Base-by-base conservation (phyloP, 2,888 invertebrate genomes). In the Andrena bicolor region DNA sequence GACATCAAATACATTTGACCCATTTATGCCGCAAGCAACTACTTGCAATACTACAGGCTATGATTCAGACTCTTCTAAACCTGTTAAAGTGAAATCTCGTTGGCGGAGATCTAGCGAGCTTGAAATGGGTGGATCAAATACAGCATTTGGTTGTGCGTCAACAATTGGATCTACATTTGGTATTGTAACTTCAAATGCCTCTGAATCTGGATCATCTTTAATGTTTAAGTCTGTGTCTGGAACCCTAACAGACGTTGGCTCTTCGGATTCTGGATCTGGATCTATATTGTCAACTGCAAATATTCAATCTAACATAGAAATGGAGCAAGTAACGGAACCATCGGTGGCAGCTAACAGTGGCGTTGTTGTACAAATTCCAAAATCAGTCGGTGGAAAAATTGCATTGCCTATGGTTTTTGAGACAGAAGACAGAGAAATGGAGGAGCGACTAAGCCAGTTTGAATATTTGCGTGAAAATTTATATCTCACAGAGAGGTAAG, bases 381-480 rank as follows among this genome's bases (percentile, higher is more conserved):
- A 90, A 72, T 73, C 88, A 28, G 76, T 93, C 28, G 93, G 92
- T 30, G 88, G 91, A 3, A 93, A 90, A 80, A 92, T 92, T 76
- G 63, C 89, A 26, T 82, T 93, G 68, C 91, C 93, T 23, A 95
- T 94, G 91, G 95, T 95, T 76, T 94, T 95, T 80, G 94, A 95
- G 73, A 94, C 94, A 8, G 94, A 95, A 86, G 94, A 94, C 76
- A 92, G 93, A 68, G 95, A 95, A 88, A 95, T 96, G 87, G 95
- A 95, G 83, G 95, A 95, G 71, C 94, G 96, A 86, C 95, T 98
- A 85, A 97, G 96, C 81, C 96, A 96, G 89, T 99, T 97, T 94
- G 96, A 97, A 82, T 96, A 96, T 89, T 95, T 99, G 66, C 96
- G 96, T 71, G 98, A 98, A 92, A 99, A 99, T 94, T 95, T 97